These are phyloP conservation scores for Lasioglossum calceatum DNA, from an alignment of 2,888 invertebrate species.

Conservation along the genomic window DNA sequence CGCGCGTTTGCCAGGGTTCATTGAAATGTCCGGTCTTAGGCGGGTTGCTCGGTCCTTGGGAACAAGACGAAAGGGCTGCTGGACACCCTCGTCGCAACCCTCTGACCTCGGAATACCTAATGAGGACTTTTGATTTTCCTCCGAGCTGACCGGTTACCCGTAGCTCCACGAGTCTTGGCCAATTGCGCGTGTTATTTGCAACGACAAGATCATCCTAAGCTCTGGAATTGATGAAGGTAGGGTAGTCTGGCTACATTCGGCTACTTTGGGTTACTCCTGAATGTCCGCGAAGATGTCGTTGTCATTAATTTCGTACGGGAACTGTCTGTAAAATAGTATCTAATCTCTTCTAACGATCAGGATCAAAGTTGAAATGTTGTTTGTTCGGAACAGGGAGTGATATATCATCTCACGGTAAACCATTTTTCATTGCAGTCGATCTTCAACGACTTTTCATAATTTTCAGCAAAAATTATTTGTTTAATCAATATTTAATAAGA, in stretches of 20 bases:
- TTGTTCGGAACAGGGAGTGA: background rate
- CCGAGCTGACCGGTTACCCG: constrained; percentile 20
- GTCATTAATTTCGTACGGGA: background rate
- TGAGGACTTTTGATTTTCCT: constrained; percentile 79
- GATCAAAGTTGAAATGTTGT: background rate
- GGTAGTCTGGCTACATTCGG: background rate
- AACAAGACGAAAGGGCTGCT: constrained; percentile 62
- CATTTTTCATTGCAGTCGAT: too few species aligned
- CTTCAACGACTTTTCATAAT: too few species aligned
- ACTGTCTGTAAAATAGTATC: background rate
- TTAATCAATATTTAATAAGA: too few species aligned
- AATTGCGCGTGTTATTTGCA: constrained; percentile 58
- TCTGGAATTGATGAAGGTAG: background rate
- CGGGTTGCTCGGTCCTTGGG: constrained; percentile 54
- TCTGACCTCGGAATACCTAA: constrained; percentile 79
- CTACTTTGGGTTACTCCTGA: background rate
- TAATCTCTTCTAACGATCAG: background rate
- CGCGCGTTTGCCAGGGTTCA: constrained; percentile 79
- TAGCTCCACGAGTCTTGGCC: constrained; percentile 40
- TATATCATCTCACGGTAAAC: background rate
- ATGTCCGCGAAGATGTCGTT: too few species aligned
- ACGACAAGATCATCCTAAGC: constrained; percentile 19
- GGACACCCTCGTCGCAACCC: constrained; percentile 56
- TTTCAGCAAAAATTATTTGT: too few species aligned
- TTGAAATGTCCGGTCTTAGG: constrained; percentile 83